Evolutionary conservation across 2,113 vertebrate species (phyloP).

Genomic region (Coturnix japonica): DNA sequence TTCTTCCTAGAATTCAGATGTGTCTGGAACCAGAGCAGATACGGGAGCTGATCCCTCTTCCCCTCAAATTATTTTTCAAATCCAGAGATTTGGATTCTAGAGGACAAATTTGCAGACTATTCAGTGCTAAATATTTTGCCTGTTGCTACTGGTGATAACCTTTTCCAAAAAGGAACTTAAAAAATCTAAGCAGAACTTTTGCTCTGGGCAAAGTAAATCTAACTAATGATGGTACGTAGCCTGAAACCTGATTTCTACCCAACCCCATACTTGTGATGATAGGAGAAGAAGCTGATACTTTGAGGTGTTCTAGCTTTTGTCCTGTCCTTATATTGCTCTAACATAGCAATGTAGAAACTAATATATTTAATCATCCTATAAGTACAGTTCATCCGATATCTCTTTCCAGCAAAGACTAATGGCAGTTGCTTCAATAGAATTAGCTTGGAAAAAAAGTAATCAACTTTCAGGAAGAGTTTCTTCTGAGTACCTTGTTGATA

Average conservation of each 20-base stretch:
- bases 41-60: not conserved
- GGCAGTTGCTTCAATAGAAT: not conserved
- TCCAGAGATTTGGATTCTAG: constrained; percentile 20
- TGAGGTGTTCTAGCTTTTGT: not conserved
- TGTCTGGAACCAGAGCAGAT: not conserved
- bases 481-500: not conserved
- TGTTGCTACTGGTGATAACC: constrained; percentile 69
- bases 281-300: not conserved
- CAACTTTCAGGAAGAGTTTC: not conserved
- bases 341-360: not conserved
- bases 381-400: not conserved
- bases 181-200: constrained; percentile 43
- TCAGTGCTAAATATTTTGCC: constrained; percentile 59
- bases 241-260: constrained; percentile 22
- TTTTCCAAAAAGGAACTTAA: constrained; percentile 38
- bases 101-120: constrained; percentile 14
- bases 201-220: constrained; percentile 25
- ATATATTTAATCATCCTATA: not conserved
- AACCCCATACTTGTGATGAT: not conserved
- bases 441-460: not conserved
- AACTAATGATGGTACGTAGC: constrained; percentile 15
- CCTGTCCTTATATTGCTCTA: not conserved
- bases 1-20: not conserved
- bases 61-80: not conserved
- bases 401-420: not conserved